Base-by-base conservation (phyloP, 2,797 vertebrate species). In the Hozukius guyotensis region DNA sequence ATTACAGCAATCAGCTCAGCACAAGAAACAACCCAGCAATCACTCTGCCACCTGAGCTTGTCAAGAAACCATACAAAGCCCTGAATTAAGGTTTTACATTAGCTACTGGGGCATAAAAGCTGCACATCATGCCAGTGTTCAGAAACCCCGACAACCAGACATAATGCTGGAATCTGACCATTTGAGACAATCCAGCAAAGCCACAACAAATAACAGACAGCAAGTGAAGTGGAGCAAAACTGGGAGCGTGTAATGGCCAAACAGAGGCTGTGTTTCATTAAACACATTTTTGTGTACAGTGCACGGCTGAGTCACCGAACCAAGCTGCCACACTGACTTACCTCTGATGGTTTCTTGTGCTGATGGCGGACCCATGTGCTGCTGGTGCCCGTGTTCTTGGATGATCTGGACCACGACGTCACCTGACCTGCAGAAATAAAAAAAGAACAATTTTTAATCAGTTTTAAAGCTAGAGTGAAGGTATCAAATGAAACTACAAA, bases 271-370 rank as follows among this genome's bases (percentile, higher is more conserved):
- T 11, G 25, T 79, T 70, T 75, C 73, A 67, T 77, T 75, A 42
- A 57, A 66, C 67, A 52, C 46, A 73, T 49, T 29, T 14, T 14
- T 74, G 59, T 75, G 42, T 31, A 65, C 24, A 34, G 46, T 74
- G 36, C n/a, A 18, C n/a, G 13, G 8, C 2, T 10, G 78, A 65
- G 52, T 66, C 77, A 72, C 12, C 34, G 59, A 70, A 34, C 56
- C 42, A 18, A 74, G 34, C 18, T 63, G 63, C 57, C 16, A 60
- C 24, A 32, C 8, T 4, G 12, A 88, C 96, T 1, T 85, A 99
- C 98, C 97, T 99, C 98, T 32, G 98, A 99, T 18, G 97, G 98
- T 85, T 98, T 99, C 96, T 98, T 98, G 91, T 94, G 95, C 94
- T 97, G 98, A 87, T 96, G 97, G 67, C 97, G 96, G 72, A 97